Evolutionary conservation across 2,797 vertebrate genomes (phyloP).

Genomic region (Garrulus glandarius): DNA sequence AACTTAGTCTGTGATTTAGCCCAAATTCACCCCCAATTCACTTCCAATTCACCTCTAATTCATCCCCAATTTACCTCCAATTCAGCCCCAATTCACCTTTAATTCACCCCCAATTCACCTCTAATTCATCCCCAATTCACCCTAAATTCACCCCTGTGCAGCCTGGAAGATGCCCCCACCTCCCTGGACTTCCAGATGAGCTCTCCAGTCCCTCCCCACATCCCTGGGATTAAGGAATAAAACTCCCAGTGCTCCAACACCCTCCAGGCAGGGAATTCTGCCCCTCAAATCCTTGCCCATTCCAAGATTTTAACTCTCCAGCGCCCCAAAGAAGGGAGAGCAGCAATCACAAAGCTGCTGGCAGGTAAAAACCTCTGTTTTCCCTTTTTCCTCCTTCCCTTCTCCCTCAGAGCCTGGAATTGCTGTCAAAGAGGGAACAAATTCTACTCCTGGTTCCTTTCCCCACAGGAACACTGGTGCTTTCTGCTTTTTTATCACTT

Average conservation of each 20-base stretch:
- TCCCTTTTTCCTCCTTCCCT: background rate
- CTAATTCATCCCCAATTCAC: rapidly evolving
- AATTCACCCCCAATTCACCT: background rate
- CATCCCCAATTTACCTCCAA: background rate
- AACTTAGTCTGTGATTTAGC: background rate
- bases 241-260: background rate
- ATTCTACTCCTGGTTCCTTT: background rate
- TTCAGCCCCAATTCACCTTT: no score
- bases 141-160: background rate
- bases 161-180: background rate
- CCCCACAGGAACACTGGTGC: background rate
- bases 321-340: background rate
- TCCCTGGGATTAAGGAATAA: background rate
- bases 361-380: background rate
- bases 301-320: background rate
- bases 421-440: background rate
- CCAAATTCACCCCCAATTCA: background rate
- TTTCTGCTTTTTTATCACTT: background rate
- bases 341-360: background rate
- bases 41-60: background rate
- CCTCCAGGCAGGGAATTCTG: background rate
- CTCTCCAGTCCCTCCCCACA: background rate
- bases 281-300: background rate
- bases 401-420: background rate
- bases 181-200: background rate